These are phyloP conservation scores for Limnothrissa miodon DNA, from an alignment of 2,113 vertebrate genomes.

Conservation along the genomic window DNA sequence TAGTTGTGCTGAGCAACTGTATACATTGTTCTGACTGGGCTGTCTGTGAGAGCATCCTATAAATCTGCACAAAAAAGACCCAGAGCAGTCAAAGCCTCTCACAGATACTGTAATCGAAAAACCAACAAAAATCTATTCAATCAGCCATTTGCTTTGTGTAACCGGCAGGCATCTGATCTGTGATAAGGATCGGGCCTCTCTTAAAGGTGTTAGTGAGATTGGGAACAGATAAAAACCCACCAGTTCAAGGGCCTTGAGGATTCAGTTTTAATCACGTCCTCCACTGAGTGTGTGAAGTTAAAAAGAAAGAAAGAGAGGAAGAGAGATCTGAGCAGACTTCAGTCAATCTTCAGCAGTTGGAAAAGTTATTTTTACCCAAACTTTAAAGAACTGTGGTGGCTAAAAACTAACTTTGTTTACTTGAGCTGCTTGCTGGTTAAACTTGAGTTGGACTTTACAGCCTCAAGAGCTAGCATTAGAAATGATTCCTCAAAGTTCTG, in stretches of 20 bases:
- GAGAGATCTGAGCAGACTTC: neutral
- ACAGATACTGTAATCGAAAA: neutral
- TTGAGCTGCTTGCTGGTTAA: neutral
- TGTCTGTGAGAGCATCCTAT: neutral
- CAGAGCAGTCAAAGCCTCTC: neutral
- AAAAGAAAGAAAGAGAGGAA: neutral
- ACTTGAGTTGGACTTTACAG: neutral
- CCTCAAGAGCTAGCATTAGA: neutral
- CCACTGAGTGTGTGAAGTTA: neutral
- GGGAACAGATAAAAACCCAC: slow-evolving; percentile 3
- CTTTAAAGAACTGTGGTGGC: neutral
- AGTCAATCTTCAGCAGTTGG: neutral
- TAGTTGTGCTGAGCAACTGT: neutral
- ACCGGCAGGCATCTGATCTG: neutral
- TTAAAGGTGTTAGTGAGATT: neutral
- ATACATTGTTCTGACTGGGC: neutral
- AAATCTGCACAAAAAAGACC: neutral
- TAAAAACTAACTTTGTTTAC: neutral
- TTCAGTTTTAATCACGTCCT: neutral
- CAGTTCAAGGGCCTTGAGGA: neutral
- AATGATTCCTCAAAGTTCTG: neutral
- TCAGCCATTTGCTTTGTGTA: neutral
- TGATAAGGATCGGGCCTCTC: slow-evolving; percentile 11
- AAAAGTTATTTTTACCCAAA: neutral
- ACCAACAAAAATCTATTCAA: neutral